A percentile compares a stretch with the other conserved stretches of the same genome.
Conservation (phyloP, 2,113 vertebrate species). For the Mobula hypostoma region DNA sequence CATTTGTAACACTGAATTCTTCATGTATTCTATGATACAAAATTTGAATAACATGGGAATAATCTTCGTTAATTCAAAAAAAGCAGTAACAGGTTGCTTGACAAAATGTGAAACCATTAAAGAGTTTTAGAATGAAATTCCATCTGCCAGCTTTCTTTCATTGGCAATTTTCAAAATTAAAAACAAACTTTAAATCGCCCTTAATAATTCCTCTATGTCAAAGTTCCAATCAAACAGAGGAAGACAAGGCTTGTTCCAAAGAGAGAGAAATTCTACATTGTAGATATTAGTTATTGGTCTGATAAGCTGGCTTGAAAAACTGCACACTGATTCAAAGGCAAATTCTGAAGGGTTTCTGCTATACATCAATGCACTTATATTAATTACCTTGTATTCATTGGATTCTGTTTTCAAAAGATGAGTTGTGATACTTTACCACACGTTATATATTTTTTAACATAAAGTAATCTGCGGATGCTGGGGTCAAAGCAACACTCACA, state of each 20-base stretch:
- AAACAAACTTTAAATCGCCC: neutral
- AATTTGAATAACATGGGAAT: neutral
- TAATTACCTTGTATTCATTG: neutral
- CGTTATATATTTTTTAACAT: no score
- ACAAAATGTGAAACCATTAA: neutral
- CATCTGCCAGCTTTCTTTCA: neutral
- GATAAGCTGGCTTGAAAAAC: neutral
- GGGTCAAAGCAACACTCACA: no score
- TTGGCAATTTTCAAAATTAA: neutral
- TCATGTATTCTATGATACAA: neutral
- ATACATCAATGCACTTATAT: neutral
- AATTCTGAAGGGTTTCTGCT: neutral
- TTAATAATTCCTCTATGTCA: neutral
- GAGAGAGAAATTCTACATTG: neutral
- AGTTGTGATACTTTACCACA: no score
- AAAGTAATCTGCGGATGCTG: no score
- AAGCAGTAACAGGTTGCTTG: neutral
- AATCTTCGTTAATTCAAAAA: neutral
- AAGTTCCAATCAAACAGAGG: neutral
- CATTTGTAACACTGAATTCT: neutral
- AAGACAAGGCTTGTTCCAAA: neutral
- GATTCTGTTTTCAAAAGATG: neutral
- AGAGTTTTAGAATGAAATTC: neutral
- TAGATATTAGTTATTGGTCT: neutral
- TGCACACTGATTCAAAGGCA: neutral